Evolutionary conservation across 1,140 invertebrate species (phyloP).

Genomic region (Ptiloglossa arizonensis): DNA sequence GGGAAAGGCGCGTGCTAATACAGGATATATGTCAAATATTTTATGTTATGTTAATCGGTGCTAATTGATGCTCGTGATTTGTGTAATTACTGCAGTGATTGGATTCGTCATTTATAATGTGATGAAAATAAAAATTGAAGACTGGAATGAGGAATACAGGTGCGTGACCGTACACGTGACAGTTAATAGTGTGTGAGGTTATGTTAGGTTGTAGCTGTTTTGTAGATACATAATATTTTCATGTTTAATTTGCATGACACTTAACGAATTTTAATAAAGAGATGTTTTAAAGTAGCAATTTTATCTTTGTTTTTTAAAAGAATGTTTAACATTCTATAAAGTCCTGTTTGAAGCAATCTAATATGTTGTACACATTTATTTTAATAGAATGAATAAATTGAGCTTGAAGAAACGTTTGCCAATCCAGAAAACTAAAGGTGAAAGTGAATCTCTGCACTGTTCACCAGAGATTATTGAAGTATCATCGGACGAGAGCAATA

Average conservation of each 20-base stretch:
- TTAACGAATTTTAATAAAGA: not conserved
- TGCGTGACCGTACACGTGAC: not conserved
- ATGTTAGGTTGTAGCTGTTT: not conserved
- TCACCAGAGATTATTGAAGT: not conserved
- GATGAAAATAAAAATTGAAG: conserved; percentile 18
- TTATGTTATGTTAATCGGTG: not conserved
- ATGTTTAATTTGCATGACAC: not conserved
- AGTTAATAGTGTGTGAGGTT: conserved; percentile 36
- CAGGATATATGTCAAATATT: no score
- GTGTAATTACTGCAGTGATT: conserved; percentile 29
- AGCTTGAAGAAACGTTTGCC: not conserved
- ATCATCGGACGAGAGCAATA: conserved; percentile 45
- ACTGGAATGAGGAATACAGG: conserved; percentile 20
- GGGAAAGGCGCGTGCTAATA: not conserved
- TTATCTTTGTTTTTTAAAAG: not conserved
- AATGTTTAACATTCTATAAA: not conserved
- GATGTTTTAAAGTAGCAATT: no score
- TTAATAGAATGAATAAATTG: conserved; percentile 14
- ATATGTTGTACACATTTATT: not conserved
- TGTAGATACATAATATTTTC: not conserved
- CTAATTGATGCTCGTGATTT: conserved; percentile 38
- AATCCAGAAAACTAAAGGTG: no score
- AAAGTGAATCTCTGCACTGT: no score
- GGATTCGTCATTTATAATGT: conserved; percentile 3
- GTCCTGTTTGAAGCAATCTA: not conserved